Evolutionary conservation across 2,888 invertebrate species (phyloP), one percentile per base, ranked within the genome.

Genomic region (Polietes domitor): DNA sequence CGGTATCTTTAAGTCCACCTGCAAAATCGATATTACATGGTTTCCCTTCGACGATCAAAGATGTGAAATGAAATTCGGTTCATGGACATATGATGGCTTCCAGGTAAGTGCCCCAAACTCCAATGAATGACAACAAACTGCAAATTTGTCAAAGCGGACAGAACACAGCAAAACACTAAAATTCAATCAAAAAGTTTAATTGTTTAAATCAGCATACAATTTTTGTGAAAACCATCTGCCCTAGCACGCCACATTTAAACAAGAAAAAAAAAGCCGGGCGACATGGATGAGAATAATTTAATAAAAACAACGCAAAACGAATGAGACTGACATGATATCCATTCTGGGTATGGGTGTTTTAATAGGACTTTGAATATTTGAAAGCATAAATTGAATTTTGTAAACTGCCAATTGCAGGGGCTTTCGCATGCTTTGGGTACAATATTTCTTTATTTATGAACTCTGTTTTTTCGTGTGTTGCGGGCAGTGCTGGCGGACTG

Each of bases 11-110:
- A 98, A 98, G 93, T 98, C 98, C 93, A 99, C 98, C 87, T 99
- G 99, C 94, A 97, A 97, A 93, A 99, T 99, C 90, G 98, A 99
- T 94, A 99, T 99, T 94, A 98, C 98, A 88, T 99, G 98, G 98
- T 99, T 99, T 93, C 99, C 99, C 80, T 99, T 99, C 93, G 99
- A 99, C 93, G 98, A 99, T 93, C 99, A 99, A 93, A 96, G 96
- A 89, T 99, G 99, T 93, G 97, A 98, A 92, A 97, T 99, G 97
- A 98, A 99, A 94, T 99, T 99, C 92, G 99, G 99, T 89, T 98
- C 98, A 91, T 99, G 99, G 99, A 99, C 99, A 85, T 98, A 99
- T 93, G 98, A 98, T 92, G 98, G 98, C 88, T 96, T 97, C 93
- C 97, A 97, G 95, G 97, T 97, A 91, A 92, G 88, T 88, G 6